Evolutionary conservation across 2,888 invertebrate species (phyloP).

Genomic region (Meloe dianella): DNA sequence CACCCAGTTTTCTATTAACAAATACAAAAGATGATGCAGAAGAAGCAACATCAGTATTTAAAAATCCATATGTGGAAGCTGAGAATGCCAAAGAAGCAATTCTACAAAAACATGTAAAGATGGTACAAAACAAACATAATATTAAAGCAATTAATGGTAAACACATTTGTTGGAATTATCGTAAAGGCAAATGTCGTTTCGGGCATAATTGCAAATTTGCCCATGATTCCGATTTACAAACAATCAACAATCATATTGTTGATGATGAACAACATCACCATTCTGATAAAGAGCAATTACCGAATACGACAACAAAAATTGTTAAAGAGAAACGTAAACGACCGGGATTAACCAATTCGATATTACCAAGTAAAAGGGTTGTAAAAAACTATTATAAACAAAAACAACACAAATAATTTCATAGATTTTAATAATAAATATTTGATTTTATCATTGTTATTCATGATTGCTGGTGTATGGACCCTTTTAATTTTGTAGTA

Average conservation of each 20-base stretch:
- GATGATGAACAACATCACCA: constrained; percentile 55
- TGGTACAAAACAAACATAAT: constrained; percentile 78
- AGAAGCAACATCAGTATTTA: constrained; percentile 80
- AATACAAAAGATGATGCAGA: constrained; percentile 61
- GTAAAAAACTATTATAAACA: constrained; percentile 77
- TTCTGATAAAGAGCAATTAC: constrained; percentile 37
- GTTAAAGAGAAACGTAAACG: constrained; percentile 66
- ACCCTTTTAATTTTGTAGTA: too few relatives aligned
- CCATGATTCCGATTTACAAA: constrained; percentile 85
- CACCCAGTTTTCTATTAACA: constrained; percentile 19
- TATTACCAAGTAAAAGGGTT: constrained; percentile 85
- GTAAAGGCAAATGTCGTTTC: constrained; percentile 87
- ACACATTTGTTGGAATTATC: constrained; percentile 92
- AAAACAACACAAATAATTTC: constrained; percentile 51
- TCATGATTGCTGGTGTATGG: too few relatives aligned
- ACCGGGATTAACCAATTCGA: constrained; percentile 76
- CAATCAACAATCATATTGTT: constrained; percentile 63
- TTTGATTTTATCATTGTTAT: not conserved
- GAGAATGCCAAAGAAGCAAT: constrained; percentile 86
- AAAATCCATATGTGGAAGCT: constrained; percentile 85
- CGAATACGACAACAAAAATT: constrained; percentile 38
- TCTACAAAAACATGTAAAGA: constrained; percentile 88
- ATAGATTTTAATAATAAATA: constrained; percentile 57
- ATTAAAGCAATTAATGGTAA: constrained; percentile 80
- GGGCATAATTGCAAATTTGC: constrained; percentile 92